Conservation (phyloP, 1,140 invertebrate species). For the Aphaenogaster rudis region DNA sequence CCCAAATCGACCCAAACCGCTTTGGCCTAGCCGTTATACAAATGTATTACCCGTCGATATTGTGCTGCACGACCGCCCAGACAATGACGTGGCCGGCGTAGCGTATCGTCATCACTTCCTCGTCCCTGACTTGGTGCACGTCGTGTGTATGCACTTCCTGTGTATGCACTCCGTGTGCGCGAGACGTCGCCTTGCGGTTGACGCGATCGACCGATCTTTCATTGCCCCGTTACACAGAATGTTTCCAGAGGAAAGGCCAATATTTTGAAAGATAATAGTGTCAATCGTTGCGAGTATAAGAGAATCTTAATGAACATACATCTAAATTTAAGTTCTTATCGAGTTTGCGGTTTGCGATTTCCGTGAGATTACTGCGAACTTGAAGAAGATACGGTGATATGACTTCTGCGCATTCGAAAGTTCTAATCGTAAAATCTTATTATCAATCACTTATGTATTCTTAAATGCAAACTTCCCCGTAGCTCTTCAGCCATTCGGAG, state of each 20-base stretch:
- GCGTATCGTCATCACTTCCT: constrained; percentile 60
- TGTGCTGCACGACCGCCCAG: constrained; percentile 77
- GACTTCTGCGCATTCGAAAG: not conserved
- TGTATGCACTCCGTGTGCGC: constrained; percentile 30
- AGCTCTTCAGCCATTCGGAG: not conserved
- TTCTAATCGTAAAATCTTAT: constrained; percentile 10
- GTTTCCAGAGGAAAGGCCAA: constrained; percentile 34
- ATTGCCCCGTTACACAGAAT: constrained; percentile 24
- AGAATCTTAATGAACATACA: not conserved
- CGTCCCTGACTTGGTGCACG: constrained; percentile 51
- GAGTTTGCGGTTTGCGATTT: not conserved
- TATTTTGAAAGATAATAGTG: constrained; percentile 14
- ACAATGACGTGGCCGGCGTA: constrained; percentile 61
- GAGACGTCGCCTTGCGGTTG: constrained; percentile 26
- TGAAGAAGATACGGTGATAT: not conserved
- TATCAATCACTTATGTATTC: not conserved
- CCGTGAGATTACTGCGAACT: constrained; percentile 1
- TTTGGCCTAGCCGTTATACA: constrained; percentile 67
- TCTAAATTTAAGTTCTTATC: not conserved
- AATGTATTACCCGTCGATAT: constrained; percentile 80
- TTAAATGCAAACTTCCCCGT: constrained; percentile 5
- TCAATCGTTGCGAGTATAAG: not conserved
- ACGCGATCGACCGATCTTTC: constrained; percentile 30
- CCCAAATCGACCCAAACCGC: not conserved
- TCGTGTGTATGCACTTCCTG: constrained; percentile 39